Conservation (phyloP, 2,888 invertebrate genomes). For the Ypsolopha sequella region DNA sequence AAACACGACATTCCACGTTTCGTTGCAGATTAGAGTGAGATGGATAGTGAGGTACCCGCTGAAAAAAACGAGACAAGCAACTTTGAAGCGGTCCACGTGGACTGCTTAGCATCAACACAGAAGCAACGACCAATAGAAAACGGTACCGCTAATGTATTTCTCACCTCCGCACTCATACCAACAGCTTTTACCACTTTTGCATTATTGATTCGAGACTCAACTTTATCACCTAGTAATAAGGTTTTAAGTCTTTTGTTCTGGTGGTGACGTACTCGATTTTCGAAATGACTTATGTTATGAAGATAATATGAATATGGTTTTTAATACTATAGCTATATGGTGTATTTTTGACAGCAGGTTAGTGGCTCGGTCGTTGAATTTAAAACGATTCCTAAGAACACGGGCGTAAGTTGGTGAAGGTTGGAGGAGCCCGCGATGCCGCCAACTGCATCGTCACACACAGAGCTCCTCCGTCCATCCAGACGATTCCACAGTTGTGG, state of each 20-base stretch:
- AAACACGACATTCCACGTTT: slow-evolving; percentile 70
- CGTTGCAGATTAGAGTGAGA: slow-evolving; percentile 70
- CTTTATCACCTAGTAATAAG: slow-evolving; percentile 33
- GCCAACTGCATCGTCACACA: slow-evolving; percentile 52
- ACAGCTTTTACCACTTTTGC: slow-evolving; percentile 47
- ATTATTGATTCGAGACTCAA: slow-evolving; percentile 46
- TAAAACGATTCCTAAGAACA: slow-evolving; percentile 70
- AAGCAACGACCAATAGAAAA: slow-evolving; percentile 70
- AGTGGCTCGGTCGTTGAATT: slow-evolving; percentile 65
- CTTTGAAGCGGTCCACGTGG: slow-evolving; percentile 65
- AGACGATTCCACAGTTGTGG: not conserved
- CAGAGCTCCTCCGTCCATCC: not conserved
- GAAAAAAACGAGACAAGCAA: slow-evolving; percentile 68
- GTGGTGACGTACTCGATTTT: slow-evolving; percentile 37
- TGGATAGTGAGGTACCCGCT: slow-evolving; percentile 53
- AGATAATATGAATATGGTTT: slow-evolving; percentile 32
- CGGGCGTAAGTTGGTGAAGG: slow-evolving; percentile 67
- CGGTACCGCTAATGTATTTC: slow-evolving; percentile 72
- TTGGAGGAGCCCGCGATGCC: slow-evolving; percentile 66
- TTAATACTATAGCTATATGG: slow-evolving; percentile 26
- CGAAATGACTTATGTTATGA: slow-evolving; percentile 47
- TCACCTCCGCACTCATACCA: slow-evolving; percentile 71
- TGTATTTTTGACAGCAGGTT: slow-evolving; percentile 34
- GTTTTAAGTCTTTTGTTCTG: slow-evolving; percentile 38
- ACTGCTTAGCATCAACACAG: slow-evolving; percentile 70